A percentile compares a stretch with the other conserved stretches of the same genome.
Evolutionary conservation across 1,140 invertebrate genomes (phyloP).

Genomic region (Diachasmimorpha longicaudata): DNA sequence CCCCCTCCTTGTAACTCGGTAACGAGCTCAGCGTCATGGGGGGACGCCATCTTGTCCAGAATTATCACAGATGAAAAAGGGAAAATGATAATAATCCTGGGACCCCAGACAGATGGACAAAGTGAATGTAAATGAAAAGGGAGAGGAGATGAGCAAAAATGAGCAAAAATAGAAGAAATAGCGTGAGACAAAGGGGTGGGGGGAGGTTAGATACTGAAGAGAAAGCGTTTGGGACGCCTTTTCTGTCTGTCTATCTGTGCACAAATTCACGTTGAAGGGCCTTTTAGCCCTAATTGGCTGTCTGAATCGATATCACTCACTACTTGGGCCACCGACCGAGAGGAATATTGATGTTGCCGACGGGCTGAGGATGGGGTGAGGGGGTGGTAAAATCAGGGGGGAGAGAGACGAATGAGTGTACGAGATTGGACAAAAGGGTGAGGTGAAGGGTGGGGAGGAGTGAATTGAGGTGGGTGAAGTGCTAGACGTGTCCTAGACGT

Average conservation of each 20-base stretch:
- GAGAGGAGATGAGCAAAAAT: neutral
- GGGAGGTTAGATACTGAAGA: slow-evolving; percentile 13
- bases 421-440: neutral
- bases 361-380: neutral
- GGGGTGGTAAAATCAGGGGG: slow-evolving; percentile 11
- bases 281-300: slow-evolving; percentile 62
- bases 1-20: neutral
- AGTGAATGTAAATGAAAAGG: slow-evolving; percentile 2
- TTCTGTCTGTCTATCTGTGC: slow-evolving; percentile 31
- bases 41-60: neutral
- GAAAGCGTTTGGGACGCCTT: slow-evolving; percentile 23
- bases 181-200: neutral
- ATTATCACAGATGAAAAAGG: neutral
- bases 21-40: slow-evolving; percentile 1
- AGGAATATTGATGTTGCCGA: slow-evolving; percentile 28
- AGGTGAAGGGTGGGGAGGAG: neutral
- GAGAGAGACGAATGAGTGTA: slow-evolving; percentile 14
- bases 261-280: slow-evolving; percentile 52
- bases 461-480: slow-evolving; percentile 13
- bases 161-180: neutral
- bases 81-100: neutral
- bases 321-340: slow-evolving; percentile 26
- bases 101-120: neutral
- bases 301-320: slow-evolving; percentile 58
- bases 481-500: neutral